A percentile compares a stretch with the other conserved stretches of the same genome.
These are phyloP conservation scores for Abrostola triplasia DNA, from an alignment of 2,888 invertebrate genomes.

Conservation along the genomic window DNA sequence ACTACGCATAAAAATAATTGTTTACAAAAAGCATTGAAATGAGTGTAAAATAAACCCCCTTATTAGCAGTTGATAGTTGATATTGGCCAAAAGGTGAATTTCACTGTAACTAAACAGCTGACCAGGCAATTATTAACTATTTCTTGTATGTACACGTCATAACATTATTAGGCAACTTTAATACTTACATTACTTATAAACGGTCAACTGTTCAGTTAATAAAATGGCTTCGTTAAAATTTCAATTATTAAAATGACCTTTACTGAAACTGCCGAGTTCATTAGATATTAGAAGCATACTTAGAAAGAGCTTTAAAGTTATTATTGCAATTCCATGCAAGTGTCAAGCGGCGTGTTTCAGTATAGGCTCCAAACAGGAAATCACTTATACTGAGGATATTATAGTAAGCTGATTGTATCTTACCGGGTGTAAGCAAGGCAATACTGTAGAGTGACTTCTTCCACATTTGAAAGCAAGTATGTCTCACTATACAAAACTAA, in stretches of 20 bases:
- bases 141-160: conserved; percentile 28
- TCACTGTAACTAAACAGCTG: conserved; percentile 76
- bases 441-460: conserved; percentile 88
- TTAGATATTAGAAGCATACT: conserved; percentile 63
- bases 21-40: conserved; percentile 73
- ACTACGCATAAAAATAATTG: conserved; percentile 77
- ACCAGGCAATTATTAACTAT: conserved; percentile 39
- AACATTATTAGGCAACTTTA: conserved; percentile 34
- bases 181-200: conserved; percentile 18
- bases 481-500: conserved; percentile 88
- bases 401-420: conserved; percentile 88
- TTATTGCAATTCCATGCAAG: conserved; percentile 65
- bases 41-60: conserved; percentile 79
- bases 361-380: conserved; percentile 81
- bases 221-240: conserved; percentile 81
- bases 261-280: conserved; percentile 79
- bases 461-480: conserved; percentile 88
- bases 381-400: conserved; percentile 87
- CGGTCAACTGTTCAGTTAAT: conserved; percentile 78
- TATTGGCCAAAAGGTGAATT: conserved; percentile 77
- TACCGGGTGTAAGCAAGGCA: conserved; percentile 88
- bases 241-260: conserved; percentile 74
- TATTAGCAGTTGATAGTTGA: conserved; percentile 85
- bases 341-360: conserved; percentile 79
- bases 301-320: conserved; percentile 57